Evolutionary conservation across 2,113 vertebrate genomes (phyloP).

Genomic region (Clupea harengus): DNA sequence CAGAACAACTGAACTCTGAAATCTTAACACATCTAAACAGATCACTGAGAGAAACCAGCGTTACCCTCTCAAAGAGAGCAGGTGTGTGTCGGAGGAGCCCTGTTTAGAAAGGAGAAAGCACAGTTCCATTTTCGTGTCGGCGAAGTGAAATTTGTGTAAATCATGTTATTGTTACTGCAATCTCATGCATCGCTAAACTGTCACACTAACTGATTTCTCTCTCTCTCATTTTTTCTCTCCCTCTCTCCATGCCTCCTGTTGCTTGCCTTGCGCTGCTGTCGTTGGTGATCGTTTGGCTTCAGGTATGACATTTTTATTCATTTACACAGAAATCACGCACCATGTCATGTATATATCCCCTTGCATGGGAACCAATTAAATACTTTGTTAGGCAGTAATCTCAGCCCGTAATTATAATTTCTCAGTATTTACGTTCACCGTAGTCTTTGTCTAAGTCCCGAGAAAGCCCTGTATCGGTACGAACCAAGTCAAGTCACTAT

Average conservation of each 20-base stretch:
- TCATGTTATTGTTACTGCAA: conserved; percentile 1
- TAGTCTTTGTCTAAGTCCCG: background rate
- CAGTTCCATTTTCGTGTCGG: background rate
- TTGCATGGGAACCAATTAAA: conserved; percentile 7
- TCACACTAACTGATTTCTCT: background rate
- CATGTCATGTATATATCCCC: background rate
- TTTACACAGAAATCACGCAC: background rate
- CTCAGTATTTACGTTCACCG: background rate
- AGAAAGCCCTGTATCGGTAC: background rate
- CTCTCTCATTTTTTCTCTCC: conserved; percentile 34
- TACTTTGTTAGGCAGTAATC: background rate
- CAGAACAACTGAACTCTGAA: background rate
- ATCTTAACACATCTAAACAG: background rate
- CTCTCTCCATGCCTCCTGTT: conserved; percentile 18
- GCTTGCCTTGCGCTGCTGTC: background rate
- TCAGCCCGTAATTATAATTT: background rate
- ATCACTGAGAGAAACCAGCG: background rate
- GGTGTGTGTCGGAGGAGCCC: background rate
- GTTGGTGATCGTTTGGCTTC: conserved; percentile 22
- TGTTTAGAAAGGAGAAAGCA: background rate
- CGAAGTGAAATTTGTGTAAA: background rate
- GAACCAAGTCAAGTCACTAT: background rate
- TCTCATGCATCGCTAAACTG: conserved; percentile 15
- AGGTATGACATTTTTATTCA: conserved; percentile 62
- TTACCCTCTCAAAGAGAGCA: background rate